Conservation (phyloP, 1,140 invertebrate species). For the Euura saliciscinereae region DNA sequence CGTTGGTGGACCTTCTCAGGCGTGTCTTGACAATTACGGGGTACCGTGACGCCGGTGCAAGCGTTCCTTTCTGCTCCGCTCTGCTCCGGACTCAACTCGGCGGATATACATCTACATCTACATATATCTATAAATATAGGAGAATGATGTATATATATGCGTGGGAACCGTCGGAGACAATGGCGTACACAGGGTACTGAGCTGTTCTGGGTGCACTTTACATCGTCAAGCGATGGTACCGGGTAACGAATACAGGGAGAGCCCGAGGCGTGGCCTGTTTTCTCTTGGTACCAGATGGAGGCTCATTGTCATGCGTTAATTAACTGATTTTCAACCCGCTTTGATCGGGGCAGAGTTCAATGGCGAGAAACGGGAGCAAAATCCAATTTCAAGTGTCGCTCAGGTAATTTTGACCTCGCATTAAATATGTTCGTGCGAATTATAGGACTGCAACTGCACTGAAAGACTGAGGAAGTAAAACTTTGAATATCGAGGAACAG, state of each 20-base stretch:
- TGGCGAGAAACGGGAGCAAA: too few species aligned
- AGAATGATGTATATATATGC: not conserved
- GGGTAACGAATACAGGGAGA: not conserved
- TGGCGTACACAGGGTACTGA: not conserved
- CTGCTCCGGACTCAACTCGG: not conserved
- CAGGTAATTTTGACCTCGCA: too few species aligned
- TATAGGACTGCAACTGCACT: too few species aligned
- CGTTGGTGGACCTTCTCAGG: not conserved
- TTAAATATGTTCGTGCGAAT: too few species aligned
- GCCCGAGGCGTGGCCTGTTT: not conserved
- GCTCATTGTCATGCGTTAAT: not conserved
- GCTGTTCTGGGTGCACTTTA: not conserved
- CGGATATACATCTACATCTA: not conserved
- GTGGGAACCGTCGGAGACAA: slow-evolving; percentile 1
- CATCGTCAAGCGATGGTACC: not conserved
- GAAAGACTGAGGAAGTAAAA: too few species aligned
- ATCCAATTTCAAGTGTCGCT: too few species aligned
- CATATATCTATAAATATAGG: not conserved
- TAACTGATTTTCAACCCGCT: too few species aligned
- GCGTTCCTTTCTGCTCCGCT: not conserved
- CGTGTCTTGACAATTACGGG: not conserved
- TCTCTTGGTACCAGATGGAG: not conserved
- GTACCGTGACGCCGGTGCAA: not conserved
- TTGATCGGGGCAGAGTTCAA: too few species aligned
- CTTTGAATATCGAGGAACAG: too few species aligned